phyloP scores from a whole-genome alignment of 2,888 invertebrate species.

The Tachina grossa region DNA sequence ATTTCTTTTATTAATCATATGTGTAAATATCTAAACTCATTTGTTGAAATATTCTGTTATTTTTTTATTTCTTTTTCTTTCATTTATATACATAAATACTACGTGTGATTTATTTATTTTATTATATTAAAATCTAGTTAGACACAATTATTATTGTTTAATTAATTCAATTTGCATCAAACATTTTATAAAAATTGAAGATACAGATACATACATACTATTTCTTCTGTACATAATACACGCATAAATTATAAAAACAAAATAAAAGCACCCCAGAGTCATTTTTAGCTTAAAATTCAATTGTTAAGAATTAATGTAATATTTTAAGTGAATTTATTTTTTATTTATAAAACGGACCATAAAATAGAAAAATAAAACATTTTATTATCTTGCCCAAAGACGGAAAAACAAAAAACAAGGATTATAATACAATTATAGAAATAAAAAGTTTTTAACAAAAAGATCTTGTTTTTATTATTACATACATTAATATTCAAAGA shows the following conservation, averaged over 20 bases:
- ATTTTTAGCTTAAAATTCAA: constrained; percentile 66
- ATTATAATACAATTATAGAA: constrained; percentile 57
- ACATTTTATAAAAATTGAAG: constrained; percentile 41
- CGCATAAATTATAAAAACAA: constrained; percentile 44
- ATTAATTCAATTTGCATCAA: constrained; percentile 48
- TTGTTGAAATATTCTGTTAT: constrained; percentile 69
- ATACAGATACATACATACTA: not conserved
- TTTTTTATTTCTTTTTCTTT: constrained; percentile 50
- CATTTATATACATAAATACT: constrained; percentile 55
- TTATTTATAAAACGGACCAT: constrained; percentile 53
- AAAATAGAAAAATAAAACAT: constrained; percentile 54
- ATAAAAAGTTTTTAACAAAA: constrained; percentile 51
- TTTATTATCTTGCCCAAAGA: constrained; percentile 80
- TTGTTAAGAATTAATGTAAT: constrained; percentile 57
- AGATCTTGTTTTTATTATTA: not conserved
- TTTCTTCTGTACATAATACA: constrained; percentile 42
- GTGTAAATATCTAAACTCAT: constrained; percentile 68
- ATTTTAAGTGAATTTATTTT: constrained; percentile 57
- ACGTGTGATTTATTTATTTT: constrained; percentile 70
- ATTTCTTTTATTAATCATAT: constrained; percentile 45
- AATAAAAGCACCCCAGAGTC: constrained; percentile 64
- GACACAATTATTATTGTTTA: constrained; percentile 71
- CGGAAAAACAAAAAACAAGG: constrained; percentile 74
- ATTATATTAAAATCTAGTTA: constrained; percentile 70
- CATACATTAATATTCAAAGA: no score